Evolutionary conservation across 1,140 invertebrate genomes (phyloP).

Genomic region (Halictus rubicundus): DNA sequence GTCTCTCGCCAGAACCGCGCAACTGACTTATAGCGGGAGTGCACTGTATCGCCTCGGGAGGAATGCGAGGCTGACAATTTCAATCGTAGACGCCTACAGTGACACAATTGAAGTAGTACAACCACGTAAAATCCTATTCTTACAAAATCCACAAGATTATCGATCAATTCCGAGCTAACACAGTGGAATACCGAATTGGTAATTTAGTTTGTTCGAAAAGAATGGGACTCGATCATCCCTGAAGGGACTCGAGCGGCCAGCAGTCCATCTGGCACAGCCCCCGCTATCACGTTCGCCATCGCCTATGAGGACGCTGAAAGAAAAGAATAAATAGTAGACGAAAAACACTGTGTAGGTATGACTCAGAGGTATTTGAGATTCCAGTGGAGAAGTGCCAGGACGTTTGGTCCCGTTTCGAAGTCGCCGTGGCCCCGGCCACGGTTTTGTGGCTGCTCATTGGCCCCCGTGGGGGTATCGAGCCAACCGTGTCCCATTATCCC

Average conservation of each 20-base stretch:
- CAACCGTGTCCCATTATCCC: slow-evolving; percentile 79
- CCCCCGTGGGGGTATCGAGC: slow-evolving; percentile 72
- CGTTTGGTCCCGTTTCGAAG: slow-evolving; percentile 70
- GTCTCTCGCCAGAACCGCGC: too few relatives aligned
- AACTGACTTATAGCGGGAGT: too few relatives aligned
- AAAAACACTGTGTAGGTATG: slow-evolving; percentile 55
- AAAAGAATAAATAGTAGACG: slow-evolving; percentile 9
- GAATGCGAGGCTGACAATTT: too few relatives aligned
- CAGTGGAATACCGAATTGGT: too few relatives aligned
- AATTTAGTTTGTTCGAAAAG: neutral
- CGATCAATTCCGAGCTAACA: too few relatives aligned
- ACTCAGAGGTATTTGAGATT: slow-evolving; percentile 72
- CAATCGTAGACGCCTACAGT: too few relatives aligned
- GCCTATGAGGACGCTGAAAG: neutral
- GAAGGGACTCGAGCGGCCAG: neutral
- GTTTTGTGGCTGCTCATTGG: slow-evolving; percentile 69
- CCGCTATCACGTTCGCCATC: neutral
- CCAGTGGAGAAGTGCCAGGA: slow-evolving; percentile 56
- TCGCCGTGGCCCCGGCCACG: slow-evolving; percentile 42
- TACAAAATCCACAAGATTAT: too few relatives aligned
- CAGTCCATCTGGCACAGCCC: neutral
- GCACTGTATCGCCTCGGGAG: too few relatives aligned
- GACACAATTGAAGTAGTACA: too few relatives aligned
- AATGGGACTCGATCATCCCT: neutral
- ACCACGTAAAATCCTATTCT: too few relatives aligned